Percentiles rank a stretch among this genome's conserved stretches.
phyloP scores from a whole-genome alignment of 2,113 vertebrate species.

The Ptilorrhoa leucosticta region DNA sequence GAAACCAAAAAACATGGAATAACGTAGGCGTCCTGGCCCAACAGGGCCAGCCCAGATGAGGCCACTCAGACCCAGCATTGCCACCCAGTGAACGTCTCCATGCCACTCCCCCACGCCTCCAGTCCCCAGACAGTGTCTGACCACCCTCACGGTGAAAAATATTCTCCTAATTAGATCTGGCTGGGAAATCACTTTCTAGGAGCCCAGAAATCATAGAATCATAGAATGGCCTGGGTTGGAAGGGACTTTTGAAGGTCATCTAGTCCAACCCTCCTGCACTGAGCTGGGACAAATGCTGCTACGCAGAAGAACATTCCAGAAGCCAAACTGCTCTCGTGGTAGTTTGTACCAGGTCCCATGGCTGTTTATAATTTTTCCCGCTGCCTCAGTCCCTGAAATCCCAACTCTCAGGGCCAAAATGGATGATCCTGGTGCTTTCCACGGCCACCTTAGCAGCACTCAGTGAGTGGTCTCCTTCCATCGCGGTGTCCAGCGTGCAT shows the following conservation, averaged over 20 bases:
- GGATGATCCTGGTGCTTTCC: background rate
- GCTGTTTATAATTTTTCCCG: background rate
- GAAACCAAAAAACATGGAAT: background rate
- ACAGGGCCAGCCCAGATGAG: background rate
- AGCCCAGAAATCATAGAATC: background rate
- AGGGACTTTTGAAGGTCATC: background rate
- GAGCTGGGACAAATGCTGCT: background rate
- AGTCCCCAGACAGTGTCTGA: background rate
- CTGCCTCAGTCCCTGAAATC: background rate
- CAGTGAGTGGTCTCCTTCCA: background rate
- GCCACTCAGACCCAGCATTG: background rate
- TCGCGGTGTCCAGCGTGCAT: background rate
- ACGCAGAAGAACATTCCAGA: background rate
- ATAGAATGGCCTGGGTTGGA: background rate
- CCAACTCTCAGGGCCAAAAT: background rate
- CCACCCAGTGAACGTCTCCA: background rate
- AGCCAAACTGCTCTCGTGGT: background rate
- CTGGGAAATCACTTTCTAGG: background rate
- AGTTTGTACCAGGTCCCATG: rapidly evolving
- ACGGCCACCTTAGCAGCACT: background rate
- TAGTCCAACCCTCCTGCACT: background rate
- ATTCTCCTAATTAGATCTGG: background rate
- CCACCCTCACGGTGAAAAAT: rapidly evolving
- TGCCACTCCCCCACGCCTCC: background rate
- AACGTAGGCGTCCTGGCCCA: background rate